A percentile compares a stretch with the other conserved stretches of the same genome.
phyloP scores from a whole-genome alignment of 2,113 vertebrate species.

The Bubo scandiacus region DNA sequence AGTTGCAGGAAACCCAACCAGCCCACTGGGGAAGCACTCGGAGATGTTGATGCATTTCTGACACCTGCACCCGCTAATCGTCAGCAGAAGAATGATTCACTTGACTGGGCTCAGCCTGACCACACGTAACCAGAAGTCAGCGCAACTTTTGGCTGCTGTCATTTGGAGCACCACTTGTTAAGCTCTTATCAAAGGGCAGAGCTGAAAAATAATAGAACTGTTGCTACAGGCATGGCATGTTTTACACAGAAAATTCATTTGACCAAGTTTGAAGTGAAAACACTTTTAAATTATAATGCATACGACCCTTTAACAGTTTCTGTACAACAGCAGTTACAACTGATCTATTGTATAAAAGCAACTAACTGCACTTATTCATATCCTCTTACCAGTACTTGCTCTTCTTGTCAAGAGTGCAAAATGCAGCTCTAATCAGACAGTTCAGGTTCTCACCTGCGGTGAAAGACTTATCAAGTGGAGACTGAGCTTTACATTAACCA shows the following conservation, averaged over 20 bases:
- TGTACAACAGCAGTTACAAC: neutral
- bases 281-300: neutral
- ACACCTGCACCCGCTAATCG: neutral
- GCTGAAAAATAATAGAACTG: neutral
- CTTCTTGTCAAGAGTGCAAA: neutral
- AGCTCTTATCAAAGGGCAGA: neutral
- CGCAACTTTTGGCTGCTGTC: neutral
- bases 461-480: neutral
- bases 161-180: neutral
- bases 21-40: neutral
- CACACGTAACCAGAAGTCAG: neutral
- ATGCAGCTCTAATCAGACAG: neutral
- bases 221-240: neutral
- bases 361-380: neutral
- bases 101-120: neutral
- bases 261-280: neutral
- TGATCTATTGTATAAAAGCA: neutral
- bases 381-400: neutral
- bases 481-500: neutral
- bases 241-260: neutral
- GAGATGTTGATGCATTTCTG: neutral
- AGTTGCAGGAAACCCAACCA: neutral
- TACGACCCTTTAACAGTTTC: neutral
- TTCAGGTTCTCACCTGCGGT: neutral
- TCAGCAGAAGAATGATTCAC: fast-evolving